Base-by-base conservation (phyloP, 2,888 invertebrate genomes). In the Mechanitis messenoides region DNA sequence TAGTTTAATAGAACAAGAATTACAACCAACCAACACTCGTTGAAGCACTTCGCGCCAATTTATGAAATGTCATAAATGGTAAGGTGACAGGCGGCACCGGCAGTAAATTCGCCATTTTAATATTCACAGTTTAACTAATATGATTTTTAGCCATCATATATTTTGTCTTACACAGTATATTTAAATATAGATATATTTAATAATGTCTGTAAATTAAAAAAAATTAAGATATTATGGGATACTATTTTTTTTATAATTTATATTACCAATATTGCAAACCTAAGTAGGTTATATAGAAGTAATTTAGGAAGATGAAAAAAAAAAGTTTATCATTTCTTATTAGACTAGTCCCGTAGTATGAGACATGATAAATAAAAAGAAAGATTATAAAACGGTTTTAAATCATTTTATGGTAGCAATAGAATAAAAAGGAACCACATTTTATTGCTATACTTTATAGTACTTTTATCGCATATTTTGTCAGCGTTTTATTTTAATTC, bases 31-130 rank as follows among this genome's bases (percentile, higher is more conserved):
- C 66, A 59, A 58, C 47, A 53, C 55, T 42, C 28, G 33, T 42
- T 7, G 35, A 45, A 42, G 33, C 11, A 56, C 53, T 58, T 69
- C 68, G 62, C 70, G 68, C 68, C 69, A 66, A 66, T 73, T 72
- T 73, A 74, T 67, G 68, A 68, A 59, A 67, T 69, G 75, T 74
- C 76, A 76, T 81, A 81, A 83, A 81, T 72, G 72, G 75, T 74
- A 73, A 68, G 74, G 72, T 74, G 72, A 71, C 72, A 68, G 66
- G 60, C 65, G 71, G 70, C 65, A 69, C 65, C 62, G 68, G 65
- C 56, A 67, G 67, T 75, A 73, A 75, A 75, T 71, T 71, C 68
- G 69, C 72, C 73, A 70, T 67, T 72, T 71, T 63, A 71, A 72
- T 68, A 46, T 59, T 50, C 62, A 60, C 55, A 65, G 58, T 61